phyloP scores from a whole-genome alignment of 2,113 vertebrate species.

The Ammodytes marinus region DNA sequence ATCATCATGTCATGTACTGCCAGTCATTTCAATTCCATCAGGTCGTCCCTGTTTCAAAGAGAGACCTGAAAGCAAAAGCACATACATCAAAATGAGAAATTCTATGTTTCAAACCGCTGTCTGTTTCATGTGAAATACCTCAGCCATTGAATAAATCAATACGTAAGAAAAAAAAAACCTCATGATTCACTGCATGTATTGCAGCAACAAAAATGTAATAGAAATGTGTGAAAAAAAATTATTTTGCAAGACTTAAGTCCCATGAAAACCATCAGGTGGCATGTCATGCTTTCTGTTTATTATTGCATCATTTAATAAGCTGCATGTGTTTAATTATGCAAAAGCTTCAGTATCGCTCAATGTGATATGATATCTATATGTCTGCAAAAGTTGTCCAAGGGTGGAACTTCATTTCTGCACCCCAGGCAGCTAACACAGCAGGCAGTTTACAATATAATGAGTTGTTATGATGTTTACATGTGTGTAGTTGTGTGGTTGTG shows the following conservation, averaged over 20 bases:
- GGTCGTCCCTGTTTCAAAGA: background rate
- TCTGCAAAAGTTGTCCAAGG: background rate
- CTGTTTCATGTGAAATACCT: background rate
- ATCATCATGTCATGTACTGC: conserved; percentile 12
- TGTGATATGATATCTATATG: background rate
- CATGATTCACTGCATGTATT: background rate
- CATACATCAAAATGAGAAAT: background rate
- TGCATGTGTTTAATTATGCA: conserved; percentile 21
- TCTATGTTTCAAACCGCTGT: background rate
- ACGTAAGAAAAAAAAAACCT: background rate
- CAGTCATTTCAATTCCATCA: background rate
- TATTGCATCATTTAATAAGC: conserved; percentile 32
- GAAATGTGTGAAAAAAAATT: background rate
- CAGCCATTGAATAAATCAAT: background rate
- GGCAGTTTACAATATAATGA: background rate
- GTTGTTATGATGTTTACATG: background rate
- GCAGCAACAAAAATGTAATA: background rate
- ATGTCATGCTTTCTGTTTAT: conserved; percentile 20
- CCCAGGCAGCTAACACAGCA: background rate
- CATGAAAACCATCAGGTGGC: conserved; percentile 5
- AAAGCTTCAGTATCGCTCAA: background rate
- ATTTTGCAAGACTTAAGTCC: background rate
- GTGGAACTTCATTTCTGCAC: background rate
- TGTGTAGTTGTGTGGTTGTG: background rate
- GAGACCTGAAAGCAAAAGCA: background rate